These are phyloP conservation scores for Trichoplusia ni DNA, from an alignment of 1,140 invertebrate species.

Conservation along the genomic window DNA sequence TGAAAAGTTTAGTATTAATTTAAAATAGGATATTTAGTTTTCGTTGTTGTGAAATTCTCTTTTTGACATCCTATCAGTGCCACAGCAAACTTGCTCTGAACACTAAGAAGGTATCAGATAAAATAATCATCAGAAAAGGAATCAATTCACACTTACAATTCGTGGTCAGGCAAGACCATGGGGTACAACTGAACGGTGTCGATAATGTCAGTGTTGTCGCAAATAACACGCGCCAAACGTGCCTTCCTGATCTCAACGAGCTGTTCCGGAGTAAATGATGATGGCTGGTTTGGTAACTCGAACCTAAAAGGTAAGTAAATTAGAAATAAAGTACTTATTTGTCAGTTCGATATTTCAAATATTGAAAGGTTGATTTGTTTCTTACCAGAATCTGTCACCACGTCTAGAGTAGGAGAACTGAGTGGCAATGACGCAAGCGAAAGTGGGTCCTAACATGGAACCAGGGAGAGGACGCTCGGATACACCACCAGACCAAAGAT, in stretches of 20 bases:
- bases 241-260: constrained; percentile 94
- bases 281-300: constrained; percentile 95
- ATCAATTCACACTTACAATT: constrained; percentile 92
- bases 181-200: constrained; percentile 96
- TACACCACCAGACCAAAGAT: constrained; percentile 96
- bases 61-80: too few relatives aligned
- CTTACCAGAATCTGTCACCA: constrained; percentile 96
- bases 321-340: neutral
- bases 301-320: constrained; percentile 82
- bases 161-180: constrained; percentile 95
- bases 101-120: too few relatives aligned
- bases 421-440: constrained; percentile 97
- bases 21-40: too few relatives aligned
- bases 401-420: constrained; percentile 95
- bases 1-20: constrained; percentile 11
- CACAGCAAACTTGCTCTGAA: too few relatives aligned
- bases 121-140: too few relatives aligned
- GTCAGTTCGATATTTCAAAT: neutral
- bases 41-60: too few relatives aligned
- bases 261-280: constrained; percentile 95
- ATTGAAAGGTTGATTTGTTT: neutral
- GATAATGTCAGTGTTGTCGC: constrained; percentile 97
- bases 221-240: constrained; percentile 93
- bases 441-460: constrained; percentile 96
- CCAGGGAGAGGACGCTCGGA: constrained; percentile 93